Evolutionary conservation across 2,113 vertebrate genomes (phyloP).

Genomic region (Coreoperca whiteheadi): DNA sequence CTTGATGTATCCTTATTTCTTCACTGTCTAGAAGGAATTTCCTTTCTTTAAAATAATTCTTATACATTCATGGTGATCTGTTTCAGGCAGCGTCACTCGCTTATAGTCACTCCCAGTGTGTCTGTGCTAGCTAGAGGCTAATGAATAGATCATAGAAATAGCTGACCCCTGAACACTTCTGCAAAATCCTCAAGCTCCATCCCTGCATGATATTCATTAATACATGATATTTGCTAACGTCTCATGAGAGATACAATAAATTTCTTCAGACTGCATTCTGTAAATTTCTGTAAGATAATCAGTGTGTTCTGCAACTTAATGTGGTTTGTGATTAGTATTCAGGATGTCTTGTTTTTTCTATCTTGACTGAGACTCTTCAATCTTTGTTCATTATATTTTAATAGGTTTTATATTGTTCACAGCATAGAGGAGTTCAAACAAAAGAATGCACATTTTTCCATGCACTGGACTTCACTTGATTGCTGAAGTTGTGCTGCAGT

Average conservation of each 20-base stretch:
- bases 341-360: constrained; percentile 41
- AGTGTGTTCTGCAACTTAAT: constrained; percentile 45
- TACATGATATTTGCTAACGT: constrained; percentile 37
- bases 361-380: constrained; percentile 58
- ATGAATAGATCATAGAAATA: not conserved
- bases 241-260: constrained; percentile 23
- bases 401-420: constrained; percentile 57
- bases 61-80: not conserved
- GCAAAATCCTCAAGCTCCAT: constrained; percentile 26
- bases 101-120: not conserved
- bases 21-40: not conserved
- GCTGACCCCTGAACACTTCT: constrained; percentile 4
- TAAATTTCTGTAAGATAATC: constrained; percentile 52
- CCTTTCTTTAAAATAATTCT: not conserved
- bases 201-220: not conserved
- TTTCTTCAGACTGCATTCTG: constrained; percentile 30
- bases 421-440: constrained; percentile 55
- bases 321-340: constrained; percentile 67
- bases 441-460: constrained; percentile 46
- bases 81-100: not conserved
- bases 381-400: constrained; percentile 67
- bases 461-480: constrained; percentile 19
- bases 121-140: constrained; percentile 1
- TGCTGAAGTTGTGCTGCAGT: constrained; percentile 18
- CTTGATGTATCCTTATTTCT: constrained; percentile 7